Conservation (phyloP, 2,888 invertebrate species). For the Hirtodrosophila alboralis region DNA sequence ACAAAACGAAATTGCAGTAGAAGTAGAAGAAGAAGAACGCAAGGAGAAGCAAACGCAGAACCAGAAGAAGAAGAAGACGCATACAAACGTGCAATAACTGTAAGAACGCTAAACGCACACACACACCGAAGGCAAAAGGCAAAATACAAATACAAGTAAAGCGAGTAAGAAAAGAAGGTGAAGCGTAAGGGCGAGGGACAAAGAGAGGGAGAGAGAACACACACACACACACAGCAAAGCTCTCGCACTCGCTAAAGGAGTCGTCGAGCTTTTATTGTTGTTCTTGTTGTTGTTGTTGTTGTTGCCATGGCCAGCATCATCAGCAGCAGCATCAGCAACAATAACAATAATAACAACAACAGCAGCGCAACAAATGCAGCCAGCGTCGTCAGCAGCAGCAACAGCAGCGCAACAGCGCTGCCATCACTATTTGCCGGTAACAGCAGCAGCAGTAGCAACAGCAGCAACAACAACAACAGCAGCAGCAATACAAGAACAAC, state of each 20-base stretch:
- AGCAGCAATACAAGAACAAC: conserved; percentile 37
- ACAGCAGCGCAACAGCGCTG: conserved; percentile 51
- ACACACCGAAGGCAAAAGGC: not conserved
- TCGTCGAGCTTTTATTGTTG: conserved; percentile 31
- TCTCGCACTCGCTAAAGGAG: conserved; percentile 1
- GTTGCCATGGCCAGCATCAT: conserved; percentile 55
- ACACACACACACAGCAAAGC: conserved; percentile 2
- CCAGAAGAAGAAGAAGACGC: conserved; percentile 14
- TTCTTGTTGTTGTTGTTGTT: conserved; percentile 19
- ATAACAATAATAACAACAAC: conserved; percentile 31
- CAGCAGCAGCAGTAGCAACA: conserved; percentile 30
- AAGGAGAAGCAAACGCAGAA: conserved; percentile 15
- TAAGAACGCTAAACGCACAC: conserved; percentile 20
- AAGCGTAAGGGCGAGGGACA: too few relatives aligned
- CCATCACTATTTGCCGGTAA: conserved; percentile 64
- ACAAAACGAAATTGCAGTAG: conserved; percentile 37
- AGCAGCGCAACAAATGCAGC: conserved; percentile 35
- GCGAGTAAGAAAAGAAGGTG: conserved; percentile 4
- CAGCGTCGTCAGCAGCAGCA: conserved; percentile 34
- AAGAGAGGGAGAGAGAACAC: not conserved
- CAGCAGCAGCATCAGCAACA: conserved; percentile 29
- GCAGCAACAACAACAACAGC: conserved; percentile 42
- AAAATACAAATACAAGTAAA: conserved; percentile 9
- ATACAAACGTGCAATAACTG: conserved; percentile 30
- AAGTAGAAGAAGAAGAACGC: conserved; percentile 7